Percentiles rank a stretch among this genome's conserved stretches.
Evolutionary conservation across 2,797 vertebrate species (phyloP).

Genomic region (Macroramphosus scolopax): DNA sequence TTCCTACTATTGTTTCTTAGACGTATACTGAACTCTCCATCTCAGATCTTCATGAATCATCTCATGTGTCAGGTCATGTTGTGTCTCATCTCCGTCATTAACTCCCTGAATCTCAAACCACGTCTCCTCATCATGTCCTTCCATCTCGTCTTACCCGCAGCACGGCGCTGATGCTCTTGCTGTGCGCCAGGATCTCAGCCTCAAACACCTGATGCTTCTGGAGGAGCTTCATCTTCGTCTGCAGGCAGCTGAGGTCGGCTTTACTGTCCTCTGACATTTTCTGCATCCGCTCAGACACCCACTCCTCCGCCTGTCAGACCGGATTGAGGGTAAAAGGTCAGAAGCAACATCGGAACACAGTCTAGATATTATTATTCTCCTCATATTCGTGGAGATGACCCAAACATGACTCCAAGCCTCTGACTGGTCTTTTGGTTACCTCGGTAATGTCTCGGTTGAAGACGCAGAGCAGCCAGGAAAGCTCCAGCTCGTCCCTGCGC

Average conservation of each 20-base stretch:
- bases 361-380: too few relatives aligned
- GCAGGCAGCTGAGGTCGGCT: slow-evolving; percentile 76
- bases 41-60: background rate
- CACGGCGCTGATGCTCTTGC: slow-evolving; percentile 77
- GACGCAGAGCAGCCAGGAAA: slow-evolving; percentile 71
- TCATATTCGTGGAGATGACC: too few relatives aligned
- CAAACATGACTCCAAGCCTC: too few relatives aligned
- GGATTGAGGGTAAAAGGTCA: too few relatives aligned
- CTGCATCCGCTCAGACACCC: slow-evolving; percentile 84
- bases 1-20: too few relatives aligned
- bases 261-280: slow-evolving; percentile 79
- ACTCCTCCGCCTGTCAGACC: slow-evolving; percentile 79
- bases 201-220: slow-evolving; percentile 89
- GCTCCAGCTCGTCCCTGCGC: slow-evolving; percentile 77
- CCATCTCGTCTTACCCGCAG: slow-evolving; percentile 69
- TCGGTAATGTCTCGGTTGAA: slow-evolving; percentile 80
- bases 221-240: slow-evolving; percentile 84
- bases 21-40: too few relatives aligned
- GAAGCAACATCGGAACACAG: too few relatives aligned
- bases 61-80: background rate
- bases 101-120: background rate
- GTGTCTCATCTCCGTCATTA: too few relatives aligned
- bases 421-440: too few relatives aligned
- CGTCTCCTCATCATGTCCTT: background rate
- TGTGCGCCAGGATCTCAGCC: slow-evolving; percentile 86